Base-by-base conservation (phyloP, 2,888 invertebrate genomes). In the Temnothorax rugatulus region DNA sequence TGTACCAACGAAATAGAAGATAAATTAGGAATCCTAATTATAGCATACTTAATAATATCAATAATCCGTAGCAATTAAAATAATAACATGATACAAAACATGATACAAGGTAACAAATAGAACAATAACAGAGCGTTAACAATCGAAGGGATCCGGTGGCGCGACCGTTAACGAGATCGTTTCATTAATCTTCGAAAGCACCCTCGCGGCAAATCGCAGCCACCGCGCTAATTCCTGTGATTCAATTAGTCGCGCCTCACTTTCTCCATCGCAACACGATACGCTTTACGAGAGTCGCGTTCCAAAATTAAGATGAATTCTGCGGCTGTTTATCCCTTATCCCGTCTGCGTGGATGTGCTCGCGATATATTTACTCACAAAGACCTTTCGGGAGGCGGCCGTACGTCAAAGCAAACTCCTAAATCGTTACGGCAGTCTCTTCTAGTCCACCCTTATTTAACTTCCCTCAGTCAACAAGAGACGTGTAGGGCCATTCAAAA, bases 221-320 rank as follows among this genome's bases (percentile, higher is more conserved):
- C 91, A 91, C 85, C 85, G 88, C 91, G 88, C 91, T 93, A 92
- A 94, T 94, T 93, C 93, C 92, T 91, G 93, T 94, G 93, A 94
- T 94, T 94, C 93, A 92, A 93, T 94, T 93, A 94, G 92, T 90
- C 85, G 84, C 88, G 66, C 84, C 82, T 83, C 87, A 82, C 63
- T 82, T 82, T 84, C 83, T 85, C 69, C 86, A 38, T 74, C 73
- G 86, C 68, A 73, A 77, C 77, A 86, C 84, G 79, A 86, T 91
- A 93, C 91, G 92, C 92, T 93, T 93, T 92, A 90, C 91, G 21
- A 41, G 90, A 90, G 89, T 91, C 91, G 88, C 89, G 91, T 91
- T 91, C 89, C 88, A 90, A 92, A 94, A 93, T 93, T 93, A 92
- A 93, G 91, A 91, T 89, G 87, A 88, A 90, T 89, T 79, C 79